Evolutionary conservation across 2,113 vertebrate species (phyloP), one percentile per base, ranked within the genome.

Genomic region (Ellobius talpinus): DNA sequence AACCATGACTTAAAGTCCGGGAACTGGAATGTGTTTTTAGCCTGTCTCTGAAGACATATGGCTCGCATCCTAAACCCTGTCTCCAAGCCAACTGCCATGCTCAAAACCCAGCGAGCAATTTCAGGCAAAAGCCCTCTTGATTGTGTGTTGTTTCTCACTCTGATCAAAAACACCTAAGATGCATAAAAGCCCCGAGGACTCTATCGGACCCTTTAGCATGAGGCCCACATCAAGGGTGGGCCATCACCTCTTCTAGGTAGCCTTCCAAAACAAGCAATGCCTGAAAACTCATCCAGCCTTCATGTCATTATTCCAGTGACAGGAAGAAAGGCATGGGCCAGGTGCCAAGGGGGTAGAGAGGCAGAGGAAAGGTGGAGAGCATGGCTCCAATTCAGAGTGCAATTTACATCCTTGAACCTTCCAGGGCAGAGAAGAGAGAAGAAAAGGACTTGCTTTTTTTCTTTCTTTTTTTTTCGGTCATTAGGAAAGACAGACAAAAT

Each of bases 21-120:
- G 55, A 89, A 96, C 63, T 16, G 52, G n/a, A 65, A 89, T 72
- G 63, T 77, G 42, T 90, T 92, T 89, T 86, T 66, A 90, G 73
- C 86, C 33, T 33, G 79, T 73, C 55, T 55, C 72, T 55, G 52
- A 95, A 91, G 79, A 85, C 86, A 96, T 92, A 89, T 78, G 85
- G 89, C 42, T 85, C 52, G 52, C 61, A 85, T 92, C 33, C 50
- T 61, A 76, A 88, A 74, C 36, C 17, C 77, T 13, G 42, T 45
- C 85, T 92, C 86, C 85, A 9, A 86, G 61, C 72, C 90, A 96
- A 72, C 79, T 89, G 72, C 96, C n/a, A 7, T 58, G 52, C 78
- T 73, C 65, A 94, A 79, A 87, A 72, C 45, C 36, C 45, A 79
- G n/a, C 7, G 23, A 58, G 65, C 72, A 86, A 86, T 72, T 73